Evolutionary conservation across 2,888 invertebrate species (phyloP).

Genomic region (Volucella inanis): DNA sequence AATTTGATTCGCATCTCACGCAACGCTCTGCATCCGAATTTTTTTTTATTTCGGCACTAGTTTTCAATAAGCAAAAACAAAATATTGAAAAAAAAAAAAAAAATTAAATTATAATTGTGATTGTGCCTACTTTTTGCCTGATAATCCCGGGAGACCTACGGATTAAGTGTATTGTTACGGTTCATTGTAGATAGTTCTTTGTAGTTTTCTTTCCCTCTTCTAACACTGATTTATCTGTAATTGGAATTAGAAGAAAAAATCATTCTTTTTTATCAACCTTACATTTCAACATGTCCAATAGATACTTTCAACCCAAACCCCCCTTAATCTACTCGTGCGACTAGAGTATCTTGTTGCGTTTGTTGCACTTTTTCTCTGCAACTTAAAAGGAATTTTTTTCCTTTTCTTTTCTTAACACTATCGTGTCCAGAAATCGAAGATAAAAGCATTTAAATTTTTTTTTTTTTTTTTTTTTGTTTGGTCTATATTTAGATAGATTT

Average conservation of each 20-base stretch:
- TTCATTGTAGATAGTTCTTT: background rate
- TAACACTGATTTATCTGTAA: constrained; percentile 12
- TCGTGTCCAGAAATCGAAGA: constrained; percentile 35
- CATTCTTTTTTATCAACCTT: constrained; percentile 28
- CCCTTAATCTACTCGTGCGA: constrained; percentile 11
- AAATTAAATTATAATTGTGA: constrained; percentile 23
- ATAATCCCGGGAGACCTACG: background rate
- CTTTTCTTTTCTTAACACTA: constrained; percentile 3
- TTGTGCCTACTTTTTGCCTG: constrained; percentile 1
- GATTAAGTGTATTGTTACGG: constrained; percentile 17
- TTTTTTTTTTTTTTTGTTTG: constrained; percentile 27
- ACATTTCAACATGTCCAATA: constrained; percentile 18
- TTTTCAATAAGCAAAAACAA: constrained; percentile 33
- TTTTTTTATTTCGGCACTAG: constrained; percentile 52
- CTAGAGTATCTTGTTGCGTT: constrained; percentile 64
- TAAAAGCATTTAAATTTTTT: constrained; percentile 20
- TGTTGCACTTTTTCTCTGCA: constrained; percentile 53
- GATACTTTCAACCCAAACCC: constrained; percentile 33
- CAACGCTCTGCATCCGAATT: constrained; percentile 51
- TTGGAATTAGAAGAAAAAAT: constrained; percentile 15
- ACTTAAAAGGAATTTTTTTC: constrained; percentile 15
- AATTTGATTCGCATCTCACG: constrained; percentile 72
- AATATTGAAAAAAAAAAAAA: constrained; percentile 4
- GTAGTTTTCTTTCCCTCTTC: background rate
- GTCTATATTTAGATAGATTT: constrained; percentile 58